Evolutionary conservation across 2,113 vertebrate species (phyloP), one percentile per base, ranked within the genome.

Genomic region (Natator depressus): DNA sequence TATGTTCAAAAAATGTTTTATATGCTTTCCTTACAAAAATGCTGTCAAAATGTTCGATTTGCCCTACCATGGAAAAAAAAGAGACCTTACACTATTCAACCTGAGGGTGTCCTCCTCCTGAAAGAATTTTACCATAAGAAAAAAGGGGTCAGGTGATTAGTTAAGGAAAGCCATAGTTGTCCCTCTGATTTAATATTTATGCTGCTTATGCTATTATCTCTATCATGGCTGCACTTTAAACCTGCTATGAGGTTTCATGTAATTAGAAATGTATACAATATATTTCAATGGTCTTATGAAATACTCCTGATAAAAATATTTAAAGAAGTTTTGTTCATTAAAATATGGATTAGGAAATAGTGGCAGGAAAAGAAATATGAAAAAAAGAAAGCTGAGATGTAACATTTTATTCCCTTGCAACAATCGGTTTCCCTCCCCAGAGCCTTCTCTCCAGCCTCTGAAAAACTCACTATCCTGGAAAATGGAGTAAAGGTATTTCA

Each of bases 1-100:
- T 98, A 98, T 98, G 98, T 98, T 98, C 97, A 97, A 98, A 94
- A 94, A 91, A 93, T 90, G 88, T 93, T 97, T 76, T 91, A 27
- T 80, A 88, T 38, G 88, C 91, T 94, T 92, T 87, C 95, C 95
- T 96, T 94, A 97, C 96, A 91, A 96, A 96, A 96, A 96, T 76
- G 84, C 94, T 89, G 91, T 88, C 53, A 69, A 80, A 80, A 93
- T 55, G 3, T 62, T 96, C 88, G 57, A 96, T 92, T 90, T 90
- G 92, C 93, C 69, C 79, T 84, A 22, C 27, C 65, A 5, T 27
- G 5, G 8, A 2, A 3, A 50, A 62, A 85, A 90, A 75, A 16
- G 62, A 75, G 84, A 80, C 89, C 46, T 83, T 92, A 72, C 83
- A 82, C 87, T 62, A 91, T 95, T 97, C 94, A 91, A 86, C 89